Evolutionary conservation across 92 coral and sea anemone species (phyloP), one percentile per base, ranked within the genome.

Genomic region (Anthopleura xanthogrammica): DNA sequence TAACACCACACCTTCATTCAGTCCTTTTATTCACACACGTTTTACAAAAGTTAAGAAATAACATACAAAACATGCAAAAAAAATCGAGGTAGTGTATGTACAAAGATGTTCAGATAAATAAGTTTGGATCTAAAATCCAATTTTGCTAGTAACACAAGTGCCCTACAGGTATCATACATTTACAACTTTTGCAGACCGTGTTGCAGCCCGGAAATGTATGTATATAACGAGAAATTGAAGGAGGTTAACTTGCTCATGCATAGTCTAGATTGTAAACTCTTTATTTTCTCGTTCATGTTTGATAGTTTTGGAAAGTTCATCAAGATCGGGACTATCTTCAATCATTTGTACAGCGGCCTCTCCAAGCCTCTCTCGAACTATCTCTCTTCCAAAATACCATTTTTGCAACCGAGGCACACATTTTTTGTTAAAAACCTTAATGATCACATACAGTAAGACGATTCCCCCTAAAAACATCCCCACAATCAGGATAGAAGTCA

Each of bases 311-410:
- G 16, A 57, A 57, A 57, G 64, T 19, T 57, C 64, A 4, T 57
- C 64, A 19, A 57, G 16, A 57, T 57, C 64, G n/a, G 64, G 64
- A 19, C n/a, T 57, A 19, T 57, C 64, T 13, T 9, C 64, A 57
- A 57, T 14, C 64, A 5, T 57, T 57, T 57, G 64, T 13, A 19
- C 64, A 13, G n/a, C 16, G n/a, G 16, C 12, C 64, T 75, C 78
- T 40, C 78, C 78, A 24, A 75, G 78, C 13, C 16, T 75, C 48
- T 75, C 52, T 24, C 78, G 78, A 40, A 75, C 48, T 36, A 17
- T 75, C 11, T 75, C 54, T 40, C 54, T 75, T 40, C 41, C 13
- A 19, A 75, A 75, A 40, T 75, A 75, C 54, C 78, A 19, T 40
- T 40, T 24, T 40, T 52, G 29, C 7, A 42, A 75, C 9, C 78